Percentiles rank a stretch among this genome's conserved stretches.
These are phyloP conservation scores for Trachymyrmex septentrionalis DNA, from an alignment of 1,140 invertebrate genomes.

Conservation along the genomic window DNA sequence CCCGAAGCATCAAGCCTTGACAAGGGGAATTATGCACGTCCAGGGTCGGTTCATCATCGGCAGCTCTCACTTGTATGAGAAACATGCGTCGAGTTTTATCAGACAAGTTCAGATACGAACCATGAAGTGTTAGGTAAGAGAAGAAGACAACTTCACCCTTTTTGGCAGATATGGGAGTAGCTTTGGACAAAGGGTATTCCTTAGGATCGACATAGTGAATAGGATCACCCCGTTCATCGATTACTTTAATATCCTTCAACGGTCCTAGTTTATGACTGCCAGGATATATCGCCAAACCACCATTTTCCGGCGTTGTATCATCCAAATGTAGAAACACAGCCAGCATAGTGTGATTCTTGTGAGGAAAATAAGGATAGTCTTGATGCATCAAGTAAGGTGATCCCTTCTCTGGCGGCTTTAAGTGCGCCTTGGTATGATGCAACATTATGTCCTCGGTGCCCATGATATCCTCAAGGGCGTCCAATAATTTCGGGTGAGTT, in stretches of 20 bases:
- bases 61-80: constrained; percentile 87
- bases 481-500: constrained; percentile 87
- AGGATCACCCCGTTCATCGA: constrained; percentile 83
- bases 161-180: constrained; percentile 86
- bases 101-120: constrained; percentile 88
- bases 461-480: constrained; percentile 88
- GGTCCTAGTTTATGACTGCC: constrained; percentile 89
- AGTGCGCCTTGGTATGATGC: constrained; percentile 89
- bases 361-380: constrained; percentile 90
- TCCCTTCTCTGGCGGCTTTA: constrained; percentile 89
- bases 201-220: constrained; percentile 88
- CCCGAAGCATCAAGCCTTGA: constrained; percentile 86
- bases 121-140: constrained; percentile 89
- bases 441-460: constrained; percentile 87
- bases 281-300: constrained; percentile 89
- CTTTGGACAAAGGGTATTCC: constrained; percentile 87
- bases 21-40: constrained; percentile 86
- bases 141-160: constrained; percentile 88
- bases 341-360: constrained; percentile 88
- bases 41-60: constrained; percentile 87
- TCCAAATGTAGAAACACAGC: constrained; percentile 89
- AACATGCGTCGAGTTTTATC: constrained; percentile 87
- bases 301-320: constrained; percentile 88
- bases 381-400: constrained; percentile 89
- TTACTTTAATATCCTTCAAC: constrained; percentile 83